These are phyloP conservation scores for Glossophaga mutica DNA, from an alignment of 2,797 vertebrate species.

Conservation along the genomic window DNA sequence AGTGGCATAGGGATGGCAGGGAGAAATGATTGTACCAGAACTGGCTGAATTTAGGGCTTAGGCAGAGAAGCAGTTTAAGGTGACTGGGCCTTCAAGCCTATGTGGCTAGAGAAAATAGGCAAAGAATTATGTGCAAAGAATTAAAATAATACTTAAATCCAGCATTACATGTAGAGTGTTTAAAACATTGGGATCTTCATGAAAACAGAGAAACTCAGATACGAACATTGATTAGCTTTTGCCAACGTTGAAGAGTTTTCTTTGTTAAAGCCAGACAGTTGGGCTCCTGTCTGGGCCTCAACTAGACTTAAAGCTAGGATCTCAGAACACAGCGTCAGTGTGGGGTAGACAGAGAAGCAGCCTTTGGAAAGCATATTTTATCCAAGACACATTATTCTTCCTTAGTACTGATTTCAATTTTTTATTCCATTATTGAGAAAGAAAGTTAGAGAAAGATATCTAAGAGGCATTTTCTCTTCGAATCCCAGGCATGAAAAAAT, in stretches of 20 bases:
- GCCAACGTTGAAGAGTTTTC: not conserved
- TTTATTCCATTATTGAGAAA: slow-evolving; percentile 33
- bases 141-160: slow-evolving; percentile 28
- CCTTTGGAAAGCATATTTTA: not conserved
- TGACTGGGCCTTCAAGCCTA: not conserved
- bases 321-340: not conserved
- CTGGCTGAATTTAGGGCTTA: not conserved
- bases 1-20: not conserved
- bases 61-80: not conserved
- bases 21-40: not conserved
- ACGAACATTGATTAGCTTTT: not conserved
- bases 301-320: not conserved
- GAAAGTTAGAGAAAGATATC: slow-evolving; percentile 29
- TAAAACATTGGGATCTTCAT: not conserved
- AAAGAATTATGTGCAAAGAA: not conserved
- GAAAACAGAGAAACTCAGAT: not conserved
- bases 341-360: not conserved
- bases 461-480: slow-evolving; percentile 23
- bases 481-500: not conserved
- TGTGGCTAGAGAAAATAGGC: not conserved
- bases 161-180: not conserved
- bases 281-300: not conserved
- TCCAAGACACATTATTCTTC: not conserved
- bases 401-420: slow-evolving; percentile 36
- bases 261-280: not conserved